Evolutionary conservation across 30 jellyfish, hydroid and myxozoan species (phyloP).

Genomic region (Turritopsis rubra): DNA sequence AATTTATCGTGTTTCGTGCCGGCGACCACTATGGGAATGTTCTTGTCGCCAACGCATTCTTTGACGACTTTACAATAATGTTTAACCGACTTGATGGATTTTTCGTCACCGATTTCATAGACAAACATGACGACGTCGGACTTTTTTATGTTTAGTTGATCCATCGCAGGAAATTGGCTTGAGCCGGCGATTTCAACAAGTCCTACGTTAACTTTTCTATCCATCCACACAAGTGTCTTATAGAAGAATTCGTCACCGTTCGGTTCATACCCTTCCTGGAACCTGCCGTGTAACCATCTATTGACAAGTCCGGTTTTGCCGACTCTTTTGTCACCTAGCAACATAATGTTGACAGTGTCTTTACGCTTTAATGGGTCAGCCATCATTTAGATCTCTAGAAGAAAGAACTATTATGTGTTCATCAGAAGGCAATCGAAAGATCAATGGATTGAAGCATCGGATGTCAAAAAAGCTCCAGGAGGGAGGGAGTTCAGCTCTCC

Average conservation of each 20-base stretch:
- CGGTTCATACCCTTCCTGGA: slow-evolving; percentile 46
- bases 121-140: slow-evolving; percentile 51
- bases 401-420: too few species aligned
- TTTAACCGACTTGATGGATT: slow-evolving; percentile 32
- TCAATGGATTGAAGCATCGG: too few species aligned
- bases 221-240: slow-evolving; percentile 31
- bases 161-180: slow-evolving; percentile 53
- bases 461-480: too few species aligned
- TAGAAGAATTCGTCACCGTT: slow-evolving; percentile 46
- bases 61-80: slow-evolving; percentile 32
- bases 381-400: too few species aligned
- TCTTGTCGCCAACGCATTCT: slow-evolving; percentile 18
- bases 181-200: slow-evolving; percentile 55
- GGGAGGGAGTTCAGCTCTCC: too few species aligned
- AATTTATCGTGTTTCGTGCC: slow-evolving; percentile 43
- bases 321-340: slow-evolving; percentile 69
- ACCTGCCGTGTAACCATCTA: slow-evolving; percentile 53
- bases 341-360: slow-evolving; percentile 14
- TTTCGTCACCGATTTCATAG: slow-evolving; percentile 47
- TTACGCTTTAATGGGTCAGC: slow-evolving; percentile 4
- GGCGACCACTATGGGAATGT: slow-evolving; percentile 22
- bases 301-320: slow-evolving; percentile 70
- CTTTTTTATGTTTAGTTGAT: slow-evolving; percentile 32
- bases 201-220: slow-evolving; percentile 31
- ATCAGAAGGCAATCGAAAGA: too few species aligned